phyloP scores from a whole-genome alignment of 2,888 invertebrate genomes.

The Trimorus sp. region DNA sequence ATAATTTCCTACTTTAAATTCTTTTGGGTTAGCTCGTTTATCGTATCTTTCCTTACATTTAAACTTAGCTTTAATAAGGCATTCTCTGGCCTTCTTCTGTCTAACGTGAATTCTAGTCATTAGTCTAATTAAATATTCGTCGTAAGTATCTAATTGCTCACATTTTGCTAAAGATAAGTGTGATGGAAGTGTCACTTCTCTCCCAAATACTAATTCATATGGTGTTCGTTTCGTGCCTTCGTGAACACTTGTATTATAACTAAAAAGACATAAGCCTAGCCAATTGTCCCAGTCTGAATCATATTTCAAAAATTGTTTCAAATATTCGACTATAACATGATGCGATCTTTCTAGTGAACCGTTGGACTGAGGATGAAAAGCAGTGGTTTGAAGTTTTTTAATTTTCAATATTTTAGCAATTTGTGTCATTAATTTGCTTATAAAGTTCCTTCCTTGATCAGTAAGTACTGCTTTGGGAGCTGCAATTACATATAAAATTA shows the following conservation, averaged over 20 bases:
- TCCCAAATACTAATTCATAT: background rate
- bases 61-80: slow-evolving; percentile 27
- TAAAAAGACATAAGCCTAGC: background rate
- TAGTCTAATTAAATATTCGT: background rate
- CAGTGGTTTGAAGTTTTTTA: slow-evolving; percentile 3
- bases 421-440: background rate
- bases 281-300: background rate
- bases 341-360: slow-evolving; percentile 1
- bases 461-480: background rate
- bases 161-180: background rate
- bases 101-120: background rate
- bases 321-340: slow-evolving; percentile 1
- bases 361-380: slow-evolving; percentile 13
- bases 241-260: background rate
- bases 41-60: slow-evolving; percentile 48
- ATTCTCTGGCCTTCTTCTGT: slow-evolving; percentile 25
- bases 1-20: slow-evolving; percentile 6
- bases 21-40: slow-evolving; percentile 28
- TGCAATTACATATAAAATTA: background rate
- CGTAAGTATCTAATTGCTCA: background rate
- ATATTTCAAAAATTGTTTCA: background rate
- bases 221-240: background rate
- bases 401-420: slow-evolving; percentile 14
- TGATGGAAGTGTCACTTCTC: background rate
- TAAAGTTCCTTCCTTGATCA: slow-evolving; percentile 21